Evolutionary conservation across 2,113 vertebrate species (phyloP), one percentile per base, ranked within the genome.

Genomic region (Alligator sinensis): DNA sequence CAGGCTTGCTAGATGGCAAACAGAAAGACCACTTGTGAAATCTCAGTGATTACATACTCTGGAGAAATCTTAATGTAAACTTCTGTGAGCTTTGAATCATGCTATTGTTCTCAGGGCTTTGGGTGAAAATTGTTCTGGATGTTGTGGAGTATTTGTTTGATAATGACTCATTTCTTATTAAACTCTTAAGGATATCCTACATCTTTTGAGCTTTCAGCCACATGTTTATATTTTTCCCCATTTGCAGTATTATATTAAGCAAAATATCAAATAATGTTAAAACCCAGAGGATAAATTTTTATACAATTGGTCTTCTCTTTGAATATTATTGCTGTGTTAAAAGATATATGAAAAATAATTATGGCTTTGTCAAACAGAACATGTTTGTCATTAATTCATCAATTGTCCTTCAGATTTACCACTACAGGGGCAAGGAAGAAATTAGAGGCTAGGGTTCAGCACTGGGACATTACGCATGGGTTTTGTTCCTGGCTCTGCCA

Each of bases 81-180:
- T 82, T 90, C 63, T 95, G 77, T 4, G 5, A 91, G 34, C 55
- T 90, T 89, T 92, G 79, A 96, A 92, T 93, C 75, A 74, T 34
- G 91, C 86, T 61, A 80, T 63, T 94, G 86, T 96, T 94, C 80
- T 91, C 58, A 62, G 25, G 6, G 21, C 85, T 94, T 96, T 89
- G 82, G 91, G 55, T 95, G 90, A 78, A 95, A 90, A 92, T 92
- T 89, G 85, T 87, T 93, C 92, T 91, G 88, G n/a, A 75, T 80
- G 82, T 1, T 5, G 93, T 88, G 30, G 80, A 84, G 87, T 76
- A 75, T 55, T 25, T 70, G 81, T 62, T 64, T 88, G n/a, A 19
- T 82, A 64, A 93, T 59, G 57, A 27, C 17, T 93, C 83, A 76
- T 90, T 96, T 93, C 77, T 94, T 64, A 72, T 70, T 78, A 86